Base-by-base conservation (phyloP, 2,888 invertebrate genomes). In the Caenorhabditis sp. region DNA sequence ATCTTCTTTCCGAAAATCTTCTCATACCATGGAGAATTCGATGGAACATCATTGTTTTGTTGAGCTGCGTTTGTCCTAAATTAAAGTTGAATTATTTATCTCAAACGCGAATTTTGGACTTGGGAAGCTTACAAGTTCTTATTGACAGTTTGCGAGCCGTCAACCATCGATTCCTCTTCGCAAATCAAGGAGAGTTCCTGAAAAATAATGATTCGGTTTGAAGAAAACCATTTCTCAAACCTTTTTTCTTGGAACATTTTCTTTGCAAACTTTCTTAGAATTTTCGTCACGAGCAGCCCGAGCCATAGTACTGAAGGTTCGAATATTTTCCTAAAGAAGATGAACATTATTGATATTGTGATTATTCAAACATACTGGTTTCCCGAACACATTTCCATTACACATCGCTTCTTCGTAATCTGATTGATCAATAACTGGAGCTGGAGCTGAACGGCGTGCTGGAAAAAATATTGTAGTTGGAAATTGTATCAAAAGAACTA, bases 1-100 rank as follows among this genome's bases (percentile, higher is more conserved):
- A 72, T 72, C 63, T 63, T 66, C 57, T 68, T 68, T 4, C 70
- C 74, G 59, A 77, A 77, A 20, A 77, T 69, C 56, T 70, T 65
- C 50, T 72, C 64, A 27, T 64, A 72, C 77, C 77, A 77, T 23
- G 62, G 62, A 31, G 17, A 25, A 26, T n/a, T 43, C 10, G 59
- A n/a, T 21, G 59, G n/a, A 38, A 25, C 20, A 49, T n/a, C 31
- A 31, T 31, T 31, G 31, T 31, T 31, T 10, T 31, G 31, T 31
- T 31, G 31, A 31, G 31, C 4, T 7, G 5, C 10, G 31, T 31
- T 31, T 31, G 31, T 10, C 31, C 31, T 31, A 10, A 31, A 31
- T 7, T 2, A 38, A 59, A 21, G 43, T 38, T 7, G 12, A 38
- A 2, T 62, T 49, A 4, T 27, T 14, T 4, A n/a, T 21, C 3